Evolutionary conservation across 2,888 invertebrate species (phyloP).

Genomic region (Brachyptera putata): DNA sequence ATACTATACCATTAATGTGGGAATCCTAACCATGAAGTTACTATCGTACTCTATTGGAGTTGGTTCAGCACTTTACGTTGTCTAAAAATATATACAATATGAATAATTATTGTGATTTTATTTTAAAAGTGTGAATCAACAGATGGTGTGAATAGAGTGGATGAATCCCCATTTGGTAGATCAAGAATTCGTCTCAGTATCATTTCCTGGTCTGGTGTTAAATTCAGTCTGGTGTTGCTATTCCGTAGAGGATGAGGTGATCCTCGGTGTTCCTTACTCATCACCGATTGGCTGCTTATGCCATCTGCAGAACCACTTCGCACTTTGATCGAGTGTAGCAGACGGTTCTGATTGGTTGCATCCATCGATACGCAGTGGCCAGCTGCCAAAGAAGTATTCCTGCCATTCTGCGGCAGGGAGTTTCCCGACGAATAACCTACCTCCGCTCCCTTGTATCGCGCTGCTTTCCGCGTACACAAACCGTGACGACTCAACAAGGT

Average conservation of each 20-base stretch:
- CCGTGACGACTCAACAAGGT: slow-evolving; percentile 50
- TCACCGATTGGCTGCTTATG: neutral
- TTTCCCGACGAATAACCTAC: slow-evolving; percentile 23
- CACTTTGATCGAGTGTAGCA: neutral
- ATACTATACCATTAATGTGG: too few relatives aligned
- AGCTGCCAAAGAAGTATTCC: slow-evolving; percentile 2
- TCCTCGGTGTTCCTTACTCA: slow-evolving; percentile 17
- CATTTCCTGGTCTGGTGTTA: slow-evolving; percentile 31
- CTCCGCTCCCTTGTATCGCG: slow-evolving; percentile 43
- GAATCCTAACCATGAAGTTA: too few relatives aligned
- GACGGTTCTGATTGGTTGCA: neutral
- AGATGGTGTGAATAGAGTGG: neutral
- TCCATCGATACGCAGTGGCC: slow-evolving; percentile 1
- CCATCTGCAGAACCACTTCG: slow-evolving; percentile 5
- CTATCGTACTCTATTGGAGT: too few relatives aligned
- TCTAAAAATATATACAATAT: too few relatives aligned
- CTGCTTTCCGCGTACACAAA: slow-evolving; percentile 46
- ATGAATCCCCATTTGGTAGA: neutral
- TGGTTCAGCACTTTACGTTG: too few relatives aligned
- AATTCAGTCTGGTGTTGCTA: slow-evolving; percentile 29
- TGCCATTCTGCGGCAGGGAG: slow-evolving; percentile 16
- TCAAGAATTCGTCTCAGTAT: slow-evolving; percentile 27
- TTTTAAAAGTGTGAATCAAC: slow-evolving; percentile 23
- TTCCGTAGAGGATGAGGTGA: slow-evolving; percentile 34
- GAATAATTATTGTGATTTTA: too few relatives aligned